Evolutionary conservation across 2,113 vertebrate genomes (phyloP).

Genomic region (Alces alces): DNA sequence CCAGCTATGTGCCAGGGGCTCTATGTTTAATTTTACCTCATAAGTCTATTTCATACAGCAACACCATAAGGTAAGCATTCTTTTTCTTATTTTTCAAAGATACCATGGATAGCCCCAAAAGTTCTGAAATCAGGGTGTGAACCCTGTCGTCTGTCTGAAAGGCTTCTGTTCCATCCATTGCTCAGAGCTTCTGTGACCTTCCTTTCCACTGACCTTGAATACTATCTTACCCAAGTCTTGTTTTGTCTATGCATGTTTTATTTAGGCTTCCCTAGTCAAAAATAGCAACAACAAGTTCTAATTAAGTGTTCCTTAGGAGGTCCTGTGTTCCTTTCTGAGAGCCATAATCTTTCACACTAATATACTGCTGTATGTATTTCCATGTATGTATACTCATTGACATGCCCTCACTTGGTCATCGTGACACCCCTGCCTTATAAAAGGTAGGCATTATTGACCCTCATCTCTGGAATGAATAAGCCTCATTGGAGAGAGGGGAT

Average conservation of each 20-base stretch:
- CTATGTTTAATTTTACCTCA: not conserved
- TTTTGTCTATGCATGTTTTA: not conserved
- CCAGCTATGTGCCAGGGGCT: not conserved
- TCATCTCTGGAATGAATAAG: slow-evolving; percentile 1
- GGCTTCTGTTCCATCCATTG: not conserved
- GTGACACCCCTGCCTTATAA: not conserved
- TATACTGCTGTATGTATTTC: not conserved
- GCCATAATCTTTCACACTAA: not conserved
- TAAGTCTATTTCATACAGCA: not conserved
- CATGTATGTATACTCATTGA: not conserved
- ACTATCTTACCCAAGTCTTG: not conserved
- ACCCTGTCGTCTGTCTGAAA: not conserved
- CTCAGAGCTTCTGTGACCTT: not conserved
- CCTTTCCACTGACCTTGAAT: not conserved
- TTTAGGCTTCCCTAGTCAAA: slow-evolving; percentile 25
- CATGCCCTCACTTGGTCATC: not conserved
- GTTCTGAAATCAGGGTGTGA: not conserved
- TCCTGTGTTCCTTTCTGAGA: not conserved
- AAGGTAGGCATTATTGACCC: not conserved
- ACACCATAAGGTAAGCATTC: not conserved
- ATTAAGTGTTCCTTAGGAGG: not conserved
- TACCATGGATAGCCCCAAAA: not conserved
- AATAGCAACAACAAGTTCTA: not conserved
- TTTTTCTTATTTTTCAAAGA: not conserved
- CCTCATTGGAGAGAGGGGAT: not conserved